phyloP scores from a whole-genome alignment of 2,888 invertebrate genomes.

The Drosophila antonietae region DNA sequence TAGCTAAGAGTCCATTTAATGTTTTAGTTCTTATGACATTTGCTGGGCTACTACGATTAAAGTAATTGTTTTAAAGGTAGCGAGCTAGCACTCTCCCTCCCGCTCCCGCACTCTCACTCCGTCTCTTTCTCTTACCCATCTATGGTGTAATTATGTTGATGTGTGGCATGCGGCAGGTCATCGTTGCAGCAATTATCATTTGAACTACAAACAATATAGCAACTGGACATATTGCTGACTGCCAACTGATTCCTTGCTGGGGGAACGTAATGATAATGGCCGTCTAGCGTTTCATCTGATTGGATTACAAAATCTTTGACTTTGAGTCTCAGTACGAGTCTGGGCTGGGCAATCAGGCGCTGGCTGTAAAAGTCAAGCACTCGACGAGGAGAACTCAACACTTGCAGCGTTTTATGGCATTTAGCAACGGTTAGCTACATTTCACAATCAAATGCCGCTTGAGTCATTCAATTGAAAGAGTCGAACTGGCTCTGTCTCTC shows the following conservation, averaged over 20 bases:
- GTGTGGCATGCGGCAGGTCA: slow-evolving; percentile 60
- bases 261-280: slow-evolving; percentile 8
- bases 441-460: slow-evolving; percentile 48
- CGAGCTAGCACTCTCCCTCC: background rate
- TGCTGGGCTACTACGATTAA: slow-evolving; percentile 53
- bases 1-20: slow-evolving; percentile 78
- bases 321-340: background rate
- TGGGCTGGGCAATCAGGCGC: slow-evolving; percentile 18
- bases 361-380: slow-evolving; percentile 45
- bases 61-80: slow-evolving; percentile 63
- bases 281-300: slow-evolving; percentile 3
- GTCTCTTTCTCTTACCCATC: background rate
- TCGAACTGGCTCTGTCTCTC: background rate
- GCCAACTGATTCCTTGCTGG: background rate
- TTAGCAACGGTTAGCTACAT: slow-evolving; percentile 69
- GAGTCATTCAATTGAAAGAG: slow-evolving; percentile 36
- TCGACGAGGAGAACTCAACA: slow-evolving; percentile 44
- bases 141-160: slow-evolving; percentile 59
- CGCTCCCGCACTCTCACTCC: too few relatives aligned
- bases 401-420: slow-evolving; percentile 66
- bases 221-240: slow-evolving; percentile 1
- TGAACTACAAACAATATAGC: background rate
- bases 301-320: slow-evolving; percentile 14
- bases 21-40: slow-evolving; percentile 62
- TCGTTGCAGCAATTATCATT: slow-evolving; percentile 30